Conservation (phyloP, 2,888 invertebrate species). For the Eupithecia subumbrata region DNA sequence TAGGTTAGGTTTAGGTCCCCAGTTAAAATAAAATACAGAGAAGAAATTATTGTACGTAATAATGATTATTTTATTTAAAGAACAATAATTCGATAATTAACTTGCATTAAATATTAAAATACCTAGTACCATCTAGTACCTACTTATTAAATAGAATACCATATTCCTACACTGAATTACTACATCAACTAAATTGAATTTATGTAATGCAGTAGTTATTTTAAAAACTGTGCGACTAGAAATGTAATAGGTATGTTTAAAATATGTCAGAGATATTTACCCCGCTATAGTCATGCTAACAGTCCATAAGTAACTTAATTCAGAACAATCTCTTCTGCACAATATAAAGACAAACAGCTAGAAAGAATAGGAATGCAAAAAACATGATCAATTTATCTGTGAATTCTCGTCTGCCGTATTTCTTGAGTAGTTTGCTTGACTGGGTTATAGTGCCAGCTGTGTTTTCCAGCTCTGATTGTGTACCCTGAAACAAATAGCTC, state of each 20-base stretch:
- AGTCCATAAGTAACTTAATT: slow-evolving; percentile 21
- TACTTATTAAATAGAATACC: neutral
- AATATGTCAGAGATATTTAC: neutral
- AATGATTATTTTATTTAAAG: neutral
- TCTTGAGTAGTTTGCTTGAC: slow-evolving; percentile 95
- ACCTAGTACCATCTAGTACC: neutral
- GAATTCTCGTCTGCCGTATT: slow-evolving; percentile 96
- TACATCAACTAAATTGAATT: neutral
- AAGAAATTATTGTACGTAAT: neutral
- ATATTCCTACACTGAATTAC: neutral
- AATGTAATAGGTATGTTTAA: neutral
- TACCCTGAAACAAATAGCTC: slow-evolving; percentile 78
- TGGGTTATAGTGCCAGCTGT: slow-evolving; percentile 95
- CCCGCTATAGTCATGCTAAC: neutral
- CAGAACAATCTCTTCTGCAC: slow-evolving; percentile 94
- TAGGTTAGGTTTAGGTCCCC: neutral
- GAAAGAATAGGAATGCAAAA: slow-evolving; percentile 94
- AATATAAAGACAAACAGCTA: slow-evolving; percentile 96
- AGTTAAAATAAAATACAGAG: neutral
- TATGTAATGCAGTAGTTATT: too few relatives aligned
- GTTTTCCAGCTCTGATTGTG: slow-evolving; percentile 91
- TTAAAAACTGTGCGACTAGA: neutral
- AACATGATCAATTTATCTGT: slow-evolving; percentile 96
- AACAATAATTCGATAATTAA: neutral
- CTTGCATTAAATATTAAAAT: neutral